phyloP scores from a whole-genome alignment of 2,888 invertebrate genomes.

The Halocaridina rubra region DNA sequence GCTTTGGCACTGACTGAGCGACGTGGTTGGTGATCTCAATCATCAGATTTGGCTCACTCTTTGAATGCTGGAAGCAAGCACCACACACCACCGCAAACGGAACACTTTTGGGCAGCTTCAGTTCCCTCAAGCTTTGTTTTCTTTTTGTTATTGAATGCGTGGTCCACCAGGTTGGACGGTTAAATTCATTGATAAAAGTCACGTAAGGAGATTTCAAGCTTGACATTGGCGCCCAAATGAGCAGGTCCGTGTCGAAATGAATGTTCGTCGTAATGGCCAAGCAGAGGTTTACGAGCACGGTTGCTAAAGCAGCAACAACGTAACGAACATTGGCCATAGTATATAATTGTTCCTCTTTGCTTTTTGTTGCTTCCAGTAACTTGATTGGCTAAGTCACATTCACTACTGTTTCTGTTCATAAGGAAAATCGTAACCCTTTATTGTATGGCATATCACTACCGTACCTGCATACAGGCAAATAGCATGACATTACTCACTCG shows the following conservation, averaged over 20 bases:
- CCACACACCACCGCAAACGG: slow-evolving; percentile 40
- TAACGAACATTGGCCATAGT: no score
- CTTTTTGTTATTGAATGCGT: slow-evolving; percentile 29
- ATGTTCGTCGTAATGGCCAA: not conserved
- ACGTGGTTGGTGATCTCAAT: slow-evolving; percentile 1
- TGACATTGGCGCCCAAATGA: slow-evolving; percentile 31
- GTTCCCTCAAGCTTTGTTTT: not conserved
- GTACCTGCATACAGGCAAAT: no score
- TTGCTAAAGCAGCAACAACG: no score
- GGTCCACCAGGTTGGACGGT: slow-evolving; percentile 33
- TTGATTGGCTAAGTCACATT: no score
- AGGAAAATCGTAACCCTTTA: no score
- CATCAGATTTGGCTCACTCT: slow-evolving; percentile 10
- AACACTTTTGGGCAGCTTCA: slow-evolving; percentile 21
- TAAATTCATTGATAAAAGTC: slow-evolving; percentile 23
- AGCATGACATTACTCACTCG: no score
- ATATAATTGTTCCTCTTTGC: no score
- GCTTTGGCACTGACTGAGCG: not conserved
- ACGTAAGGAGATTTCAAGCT: slow-evolving; percentile 27
- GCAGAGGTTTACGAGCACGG: no score
- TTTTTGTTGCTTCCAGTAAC: no score
- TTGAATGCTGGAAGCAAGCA: slow-evolving; percentile 20
- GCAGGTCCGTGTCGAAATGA: not conserved
- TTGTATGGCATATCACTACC: no score
- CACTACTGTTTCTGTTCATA: no score